Evolutionary conservation across 2,113 vertebrate genomes (phyloP), one percentile per base, ranked within the genome.

Genomic region (Synodontis membranacea): DNA sequence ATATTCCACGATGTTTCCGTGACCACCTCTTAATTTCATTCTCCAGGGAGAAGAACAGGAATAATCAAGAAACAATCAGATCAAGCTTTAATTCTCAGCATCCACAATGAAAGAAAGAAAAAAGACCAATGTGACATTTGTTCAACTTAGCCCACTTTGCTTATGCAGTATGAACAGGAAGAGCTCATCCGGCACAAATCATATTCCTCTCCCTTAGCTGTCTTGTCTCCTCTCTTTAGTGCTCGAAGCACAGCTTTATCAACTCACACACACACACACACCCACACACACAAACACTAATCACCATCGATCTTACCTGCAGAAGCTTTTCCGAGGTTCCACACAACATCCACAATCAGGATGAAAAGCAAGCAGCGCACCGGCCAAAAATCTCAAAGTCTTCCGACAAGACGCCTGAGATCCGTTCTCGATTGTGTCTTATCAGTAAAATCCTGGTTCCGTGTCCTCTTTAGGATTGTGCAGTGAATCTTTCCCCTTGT

Each of bases 221-320:
- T 84, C 83, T 72, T 17, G 34, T 74, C 46, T 83, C 48, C 44
- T 52, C 74, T 60, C 6, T 31, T 58, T 44, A 25, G 83, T 25
- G 31, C 11, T 50, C 72, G 12, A 54, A 76, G 80, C 54, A 79
- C 46, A 81, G 66, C 86, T 88, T 79, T 76, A 46, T 82, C 39
- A 68, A 68, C 54, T 86, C 81, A 11, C 12, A 83, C 34, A 25
- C 82, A 84, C 72, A 83, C 50, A 9, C 52, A 62, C 44, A 82
- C 50, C 76, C 74, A 70, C 68, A 72, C 25, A 75, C 72, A n/a
- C 28, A 31, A 34, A 64, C 42, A 64, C 7, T 48, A 56, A 54
- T 15, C 62, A 80, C 75, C 79, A 31, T 17, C 12, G 9, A 46
- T 68, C 95, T 94, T 95, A 95, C 95, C 95, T 95, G 92, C 64